A percentile compares a stretch with the other conserved stretches of the same genome.
phyloP scores from a whole-genome alignment of 2,797 vertebrate species.

The Borostomias antarcticus region DNA sequence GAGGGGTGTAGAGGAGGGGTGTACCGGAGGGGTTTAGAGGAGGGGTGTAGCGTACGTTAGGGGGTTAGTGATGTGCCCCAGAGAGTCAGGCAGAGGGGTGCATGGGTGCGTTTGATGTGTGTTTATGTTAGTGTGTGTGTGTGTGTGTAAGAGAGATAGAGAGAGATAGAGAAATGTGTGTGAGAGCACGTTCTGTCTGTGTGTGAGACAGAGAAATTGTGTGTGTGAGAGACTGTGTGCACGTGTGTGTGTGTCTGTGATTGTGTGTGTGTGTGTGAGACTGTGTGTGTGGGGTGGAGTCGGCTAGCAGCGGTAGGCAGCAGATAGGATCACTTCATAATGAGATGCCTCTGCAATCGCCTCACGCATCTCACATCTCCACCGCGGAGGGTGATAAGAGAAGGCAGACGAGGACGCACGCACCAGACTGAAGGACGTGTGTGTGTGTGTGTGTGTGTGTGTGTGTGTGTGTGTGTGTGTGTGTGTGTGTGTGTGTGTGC shows the following conservation, averaged over 20 bases:
- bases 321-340: constrained; percentile 54
- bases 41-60: constrained; percentile 19
- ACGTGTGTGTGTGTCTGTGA: constrained; percentile 26
- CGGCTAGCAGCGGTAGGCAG: constrained; percentile 27
- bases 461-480: not conserved
- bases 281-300: constrained; percentile 30
- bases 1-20: not conserved
- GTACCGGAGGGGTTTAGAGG: constrained; percentile 14
- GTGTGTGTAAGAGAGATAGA: no score
- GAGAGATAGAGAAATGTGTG: no score
- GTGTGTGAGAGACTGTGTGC: constrained; percentile 32
- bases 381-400: constrained; percentile 54
- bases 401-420: constrained; percentile 24
- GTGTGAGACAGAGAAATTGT: no score
- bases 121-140: no score
- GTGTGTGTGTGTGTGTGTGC: not conserved
- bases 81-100: not conserved
- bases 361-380: constrained; percentile 59
- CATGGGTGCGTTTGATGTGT: no score
- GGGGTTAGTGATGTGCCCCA: constrained; percentile 22
- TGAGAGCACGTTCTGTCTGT: no score
- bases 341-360: constrained; percentile 60
- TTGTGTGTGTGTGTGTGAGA: constrained; percentile 11
- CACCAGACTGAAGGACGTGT: not conserved
- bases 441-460: not conserved